Percentiles rank a stretch among this genome's conserved stretches.
Evolutionary conservation across 2,888 invertebrate species (phyloP).

Genomic region (Torymus texanus): DNA sequence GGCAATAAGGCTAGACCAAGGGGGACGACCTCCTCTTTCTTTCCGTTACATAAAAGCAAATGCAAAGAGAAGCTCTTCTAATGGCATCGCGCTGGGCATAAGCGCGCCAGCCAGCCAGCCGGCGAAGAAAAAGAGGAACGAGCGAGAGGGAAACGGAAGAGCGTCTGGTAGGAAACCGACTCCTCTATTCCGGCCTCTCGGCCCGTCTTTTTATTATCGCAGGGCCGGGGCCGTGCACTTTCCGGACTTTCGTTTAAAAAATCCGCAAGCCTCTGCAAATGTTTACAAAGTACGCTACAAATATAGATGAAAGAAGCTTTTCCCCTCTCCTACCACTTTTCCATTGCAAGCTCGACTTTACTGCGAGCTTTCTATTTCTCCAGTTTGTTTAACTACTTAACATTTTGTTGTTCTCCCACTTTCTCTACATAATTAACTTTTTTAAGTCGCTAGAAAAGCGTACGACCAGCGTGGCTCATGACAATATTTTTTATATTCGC

Average conservation of each 20-base stretch:
- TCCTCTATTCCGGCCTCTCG: background rate
- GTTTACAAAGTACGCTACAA: slow-evolving; percentile 25
- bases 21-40: background rate
- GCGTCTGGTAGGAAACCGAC: background rate
- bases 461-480: too few relatives aligned
- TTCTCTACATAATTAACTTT: too few relatives aligned
- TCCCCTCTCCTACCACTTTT: background rate
- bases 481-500: too few relatives aligned
- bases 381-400: too few relatives aligned
- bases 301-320: background rate
- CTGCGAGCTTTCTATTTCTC: background rate
- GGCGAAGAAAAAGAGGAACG: background rate
- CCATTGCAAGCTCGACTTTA: background rate
- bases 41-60: slow-evolving; percentile 19
- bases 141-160: background rate
- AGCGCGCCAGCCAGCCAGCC: background rate
- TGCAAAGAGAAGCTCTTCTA: slow-evolving; percentile 20
- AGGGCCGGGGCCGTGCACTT: slow-evolving; percentile 56
- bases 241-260: slow-evolving; percentile 61
- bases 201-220: slow-evolving; percentile 58
- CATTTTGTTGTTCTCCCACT: too few relatives aligned
- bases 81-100: slow-evolving; percentile 17
- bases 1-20: background rate
- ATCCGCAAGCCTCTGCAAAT: slow-evolving; percentile 33
- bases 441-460: too few relatives aligned